phyloP scores from a whole-genome alignment of 1,140 invertebrate genomes.

The Sesamia nonagrioides region DNA sequence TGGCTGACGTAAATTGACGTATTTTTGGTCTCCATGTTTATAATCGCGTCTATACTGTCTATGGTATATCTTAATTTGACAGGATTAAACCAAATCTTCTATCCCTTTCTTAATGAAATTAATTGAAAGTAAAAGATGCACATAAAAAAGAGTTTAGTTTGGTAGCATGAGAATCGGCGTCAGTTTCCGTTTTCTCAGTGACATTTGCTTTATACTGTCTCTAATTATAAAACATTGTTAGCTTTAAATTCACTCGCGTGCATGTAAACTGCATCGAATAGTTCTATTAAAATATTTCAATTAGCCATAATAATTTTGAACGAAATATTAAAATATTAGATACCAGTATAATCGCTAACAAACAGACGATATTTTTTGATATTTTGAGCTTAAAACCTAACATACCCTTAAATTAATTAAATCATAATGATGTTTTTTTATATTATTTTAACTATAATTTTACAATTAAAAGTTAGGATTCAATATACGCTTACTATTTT shows the following conservation, averaged over 20 bases:
- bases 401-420: background rate
- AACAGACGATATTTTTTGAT: conserved; percentile 16
- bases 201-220: conserved; percentile 24
- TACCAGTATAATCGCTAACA: conserved; percentile 25
- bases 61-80: too few species aligned
- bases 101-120: too few species aligned
- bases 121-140: too few species aligned
- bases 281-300: conserved; percentile 31
- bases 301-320: conserved; percentile 35
- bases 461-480: conserved; percentile 40
- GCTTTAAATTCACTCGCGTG: conserved; percentile 41
- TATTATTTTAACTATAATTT: conserved; percentile 26
- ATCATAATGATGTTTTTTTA: conserved; percentile 11
- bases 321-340: conserved; percentile 7
- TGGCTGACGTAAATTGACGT: too few species aligned
- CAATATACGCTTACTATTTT: conserved; percentile 57
- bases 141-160: too few species aligned
- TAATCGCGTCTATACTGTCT: too few species aligned
- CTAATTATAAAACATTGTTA: conserved; percentile 24
- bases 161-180: too few species aligned
- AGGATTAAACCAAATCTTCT: too few species aligned
- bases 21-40: too few species aligned
- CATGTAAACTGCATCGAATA: conserved; percentile 38
- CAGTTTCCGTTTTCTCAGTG: too few species aligned
- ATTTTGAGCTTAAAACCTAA: conserved; percentile 25